phyloP scores from a whole-genome alignment of 2,113 vertebrate species.

The Hyla sarda region DNA sequence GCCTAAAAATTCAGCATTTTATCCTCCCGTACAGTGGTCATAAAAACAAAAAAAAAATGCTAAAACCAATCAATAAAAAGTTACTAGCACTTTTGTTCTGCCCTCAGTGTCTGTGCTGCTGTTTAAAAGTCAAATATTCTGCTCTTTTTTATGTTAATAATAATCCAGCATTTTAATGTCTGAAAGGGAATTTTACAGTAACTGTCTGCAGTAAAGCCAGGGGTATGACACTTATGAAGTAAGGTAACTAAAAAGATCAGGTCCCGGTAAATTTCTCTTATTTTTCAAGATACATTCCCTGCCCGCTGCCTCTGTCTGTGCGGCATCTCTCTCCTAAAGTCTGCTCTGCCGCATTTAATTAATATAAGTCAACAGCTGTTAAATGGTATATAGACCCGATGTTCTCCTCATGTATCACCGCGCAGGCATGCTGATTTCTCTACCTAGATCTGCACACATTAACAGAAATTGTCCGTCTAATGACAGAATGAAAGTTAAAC shows the following conservation, averaged over 20 bases:
- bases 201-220: background rate
- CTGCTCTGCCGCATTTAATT: constrained; percentile 46
- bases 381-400: constrained; percentile 53
- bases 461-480: constrained; percentile 54
- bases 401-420: constrained; percentile 53
- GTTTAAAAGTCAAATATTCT: background rate
- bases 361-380: constrained; percentile 56
- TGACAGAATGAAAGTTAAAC: constrained; percentile 50
- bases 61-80: constrained; percentile 21
- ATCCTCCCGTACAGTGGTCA: background rate
- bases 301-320: constrained; percentile 19
- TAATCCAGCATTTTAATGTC: background rate
- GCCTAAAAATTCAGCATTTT: background rate
- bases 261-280: constrained; percentile 6
- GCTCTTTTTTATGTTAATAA: background rate
- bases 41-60: background rate
- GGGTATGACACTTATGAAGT: background rate
- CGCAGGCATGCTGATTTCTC: constrained; percentile 46
- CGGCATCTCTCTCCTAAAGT: constrained; percentile 31
- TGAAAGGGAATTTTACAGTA: constrained; percentile 7
- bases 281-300: background rate
- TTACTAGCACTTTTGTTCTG: background rate
- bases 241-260: background rate
- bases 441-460: constrained; percentile 51
- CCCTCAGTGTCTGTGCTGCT: background rate